Evolutionary conservation across 1,140 invertebrate species (phyloP), one percentile per base, ranked within the genome.

Genomic region (Marisa cornuarietis): DNA sequence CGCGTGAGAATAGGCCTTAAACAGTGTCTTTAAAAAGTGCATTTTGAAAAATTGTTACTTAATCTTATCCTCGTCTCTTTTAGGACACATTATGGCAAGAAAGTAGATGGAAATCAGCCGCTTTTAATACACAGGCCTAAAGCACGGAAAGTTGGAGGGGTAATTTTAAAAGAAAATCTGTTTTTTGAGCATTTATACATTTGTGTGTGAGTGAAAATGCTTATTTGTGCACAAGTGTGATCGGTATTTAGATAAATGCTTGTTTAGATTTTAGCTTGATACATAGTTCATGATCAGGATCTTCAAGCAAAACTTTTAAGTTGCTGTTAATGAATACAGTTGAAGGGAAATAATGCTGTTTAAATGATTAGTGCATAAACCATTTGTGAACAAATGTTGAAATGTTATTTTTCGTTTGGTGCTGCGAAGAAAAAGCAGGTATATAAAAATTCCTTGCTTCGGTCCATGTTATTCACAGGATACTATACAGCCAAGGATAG

Each of bases 91-190:
- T 94, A 94, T 88, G 91, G 93, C 61, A 93, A 97, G 31, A 90
- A 92, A 51, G 91, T 90, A 81, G 96, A 98, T 88, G 79, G 85
- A 4, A 91, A 94, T 1, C 98, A 99, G 86, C 97, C 97, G 0
- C 87, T 99, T 58, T 80, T 91, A 14, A 73, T 91, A 5, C 86
- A 87, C 75, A 83, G 86, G 77, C 87, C 89, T 58, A 89, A 87
- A 52, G 84, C 79, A 54, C 85, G 78, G 51, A 73, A 76, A 71
- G 61, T 85, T 66, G 80, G 75, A 10, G 85, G 82, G 76, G 88
- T 89, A 87, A 80, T 83, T 79, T 24, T 63, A 16, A 58, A 9
- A 58, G 20, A 11, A 24, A 13, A 31, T 18, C 7, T 63, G 31
- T 49, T 65, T 76, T 66, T 76, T 76, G 22, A 51, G 20, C 9